phyloP scores from a whole-genome alignment of 1,140 invertebrate species.

The Drosophila arawakana region DNA sequence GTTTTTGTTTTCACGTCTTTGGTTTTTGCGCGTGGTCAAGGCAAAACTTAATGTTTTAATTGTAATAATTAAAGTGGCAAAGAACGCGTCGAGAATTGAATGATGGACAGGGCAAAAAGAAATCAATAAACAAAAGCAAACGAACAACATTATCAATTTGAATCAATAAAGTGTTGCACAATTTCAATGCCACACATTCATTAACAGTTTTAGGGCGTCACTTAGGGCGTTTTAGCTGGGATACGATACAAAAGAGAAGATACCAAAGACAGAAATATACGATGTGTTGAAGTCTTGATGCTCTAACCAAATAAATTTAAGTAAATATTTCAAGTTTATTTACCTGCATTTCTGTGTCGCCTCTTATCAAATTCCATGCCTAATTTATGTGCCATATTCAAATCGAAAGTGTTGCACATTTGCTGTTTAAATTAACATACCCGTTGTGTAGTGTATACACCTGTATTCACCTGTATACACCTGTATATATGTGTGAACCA shows the following conservation, averaged over 20 bases:
- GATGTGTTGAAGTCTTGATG: neutral
- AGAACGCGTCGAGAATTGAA: conserved; percentile 56
- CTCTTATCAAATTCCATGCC: neutral
- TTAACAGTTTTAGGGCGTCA: conserved; percentile 70
- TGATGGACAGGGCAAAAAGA: conserved; percentile 49
- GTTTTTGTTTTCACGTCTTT: conserved; percentile 13
- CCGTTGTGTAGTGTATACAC: neutral
- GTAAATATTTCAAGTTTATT: neutral
- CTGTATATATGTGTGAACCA: conserved; percentile 3
- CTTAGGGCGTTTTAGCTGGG: conserved; percentile 52
- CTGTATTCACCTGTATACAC: neutral
- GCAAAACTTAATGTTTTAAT: conserved; percentile 66
- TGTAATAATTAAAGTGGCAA: conserved; percentile 73
- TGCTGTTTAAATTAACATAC: neutral
- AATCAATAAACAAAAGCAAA: conserved; percentile 51
- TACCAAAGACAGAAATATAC: conserved; percentile 9
- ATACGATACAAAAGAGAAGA: conserved; percentile 25
- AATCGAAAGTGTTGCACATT: conserved; percentile 16
- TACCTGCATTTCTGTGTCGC: too few species aligned
- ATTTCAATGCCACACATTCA: conserved; percentile 71
- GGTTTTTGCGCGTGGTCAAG: conserved; percentile 46
- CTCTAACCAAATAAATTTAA: neutral
- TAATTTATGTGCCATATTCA: neutral
- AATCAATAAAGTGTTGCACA: conserved; percentile 63
- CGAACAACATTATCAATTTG: conserved; percentile 57